Evolutionary conservation across 2,113 vertebrate genomes (phyloP).

Genomic region (Alethe diademata): DNA sequence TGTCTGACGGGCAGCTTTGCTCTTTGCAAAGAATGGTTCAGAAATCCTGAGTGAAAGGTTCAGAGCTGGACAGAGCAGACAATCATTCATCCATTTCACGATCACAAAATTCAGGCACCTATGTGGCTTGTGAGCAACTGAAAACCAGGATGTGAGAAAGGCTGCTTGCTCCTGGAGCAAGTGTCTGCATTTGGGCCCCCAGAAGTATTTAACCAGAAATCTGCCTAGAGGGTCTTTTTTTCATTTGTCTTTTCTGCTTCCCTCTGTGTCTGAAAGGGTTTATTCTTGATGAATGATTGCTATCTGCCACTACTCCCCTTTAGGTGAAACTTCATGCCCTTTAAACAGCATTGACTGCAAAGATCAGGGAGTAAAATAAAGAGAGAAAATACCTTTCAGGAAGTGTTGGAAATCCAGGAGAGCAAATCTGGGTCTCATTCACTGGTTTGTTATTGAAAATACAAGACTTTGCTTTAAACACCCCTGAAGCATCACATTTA

Average conservation of each 20-base stretch:
- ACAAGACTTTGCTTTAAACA: neutral
- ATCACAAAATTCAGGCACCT: neutral
- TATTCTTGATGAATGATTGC: neutral
- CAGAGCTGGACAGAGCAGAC: neutral
- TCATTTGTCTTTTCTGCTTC: neutral
- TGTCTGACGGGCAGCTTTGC: constrained; percentile 46
- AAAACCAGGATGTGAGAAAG: neutral
- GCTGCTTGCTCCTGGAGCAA: neutral
- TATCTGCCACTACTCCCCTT: neutral
- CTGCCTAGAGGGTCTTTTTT: neutral
- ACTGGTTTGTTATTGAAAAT: neutral
- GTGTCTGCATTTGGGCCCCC: neutral
- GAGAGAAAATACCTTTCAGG: neutral
- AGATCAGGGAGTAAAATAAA: neutral
- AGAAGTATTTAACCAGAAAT: constrained; percentile 5
- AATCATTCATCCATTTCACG: fast-evolving
- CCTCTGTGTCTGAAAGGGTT: neutral
- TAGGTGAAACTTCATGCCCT: neutral
- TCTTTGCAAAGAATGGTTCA: constrained; percentile 21
- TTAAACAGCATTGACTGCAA: neutral
- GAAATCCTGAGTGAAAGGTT: constrained; percentile 47
- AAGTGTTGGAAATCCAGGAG: neutral
- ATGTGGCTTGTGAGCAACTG: neutral
- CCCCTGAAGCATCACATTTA: neutral
- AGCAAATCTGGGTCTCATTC: neutral